Conservation (phyloP, 1,140 invertebrate genomes). For the Drosophila pruinosa region DNA sequence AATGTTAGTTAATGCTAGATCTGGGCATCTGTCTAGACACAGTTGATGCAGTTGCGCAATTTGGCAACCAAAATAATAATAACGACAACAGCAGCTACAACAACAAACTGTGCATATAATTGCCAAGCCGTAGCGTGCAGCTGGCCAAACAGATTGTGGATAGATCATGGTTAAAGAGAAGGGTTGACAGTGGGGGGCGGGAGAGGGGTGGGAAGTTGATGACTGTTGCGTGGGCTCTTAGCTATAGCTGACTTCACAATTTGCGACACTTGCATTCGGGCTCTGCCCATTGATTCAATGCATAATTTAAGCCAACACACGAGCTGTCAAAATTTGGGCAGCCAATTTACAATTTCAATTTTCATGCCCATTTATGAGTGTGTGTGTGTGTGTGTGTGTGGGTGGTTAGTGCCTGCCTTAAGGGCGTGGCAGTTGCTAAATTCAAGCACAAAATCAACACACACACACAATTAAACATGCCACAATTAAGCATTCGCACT, state of each 20-base stretch:
- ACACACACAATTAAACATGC: constrained; percentile 7
- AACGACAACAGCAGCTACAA: not conserved
- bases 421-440: constrained; percentile 31
- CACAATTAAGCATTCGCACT: constrained; percentile 22
- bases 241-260: constrained; percentile 5
- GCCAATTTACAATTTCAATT: constrained; percentile 40
- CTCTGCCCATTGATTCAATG: constrained; percentile 10
- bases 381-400: not conserved
- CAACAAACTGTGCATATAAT: constrained; percentile 11
- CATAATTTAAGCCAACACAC: constrained; percentile 39
- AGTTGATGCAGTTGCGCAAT: constrained; percentile 9
- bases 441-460: constrained; percentile 1
- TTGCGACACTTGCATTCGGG: constrained; percentile 28
- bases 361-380: constrained; percentile 20
- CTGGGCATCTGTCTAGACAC: not conserved
- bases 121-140: constrained; percentile 12
- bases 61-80: constrained; percentile 3
- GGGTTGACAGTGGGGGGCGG: not conserved
- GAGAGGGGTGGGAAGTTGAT: not conserved
- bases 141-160: constrained; percentile 18
- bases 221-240: constrained; percentile 20
- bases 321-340: constrained; percentile 28
- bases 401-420: not conserved
- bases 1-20: not conserved
- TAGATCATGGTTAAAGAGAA: not conserved